Evolutionary conservation across 2,113 vertebrate genomes (phyloP).

Genomic region (Hippoglossus stenolepis): DNA sequence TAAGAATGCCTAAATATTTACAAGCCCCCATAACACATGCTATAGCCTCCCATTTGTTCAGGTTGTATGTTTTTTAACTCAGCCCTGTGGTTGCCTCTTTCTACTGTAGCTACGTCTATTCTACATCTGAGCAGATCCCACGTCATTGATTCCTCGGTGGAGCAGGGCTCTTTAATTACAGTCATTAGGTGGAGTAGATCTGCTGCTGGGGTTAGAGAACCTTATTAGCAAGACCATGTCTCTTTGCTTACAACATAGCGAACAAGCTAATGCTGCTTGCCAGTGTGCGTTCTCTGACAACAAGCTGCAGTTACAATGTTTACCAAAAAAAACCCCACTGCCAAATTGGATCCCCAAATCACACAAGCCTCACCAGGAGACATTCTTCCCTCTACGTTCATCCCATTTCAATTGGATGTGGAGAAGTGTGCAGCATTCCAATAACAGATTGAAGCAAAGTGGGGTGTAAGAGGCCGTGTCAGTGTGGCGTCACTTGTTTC

Average conservation of each 20-base stretch:
- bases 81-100: conserved; percentile 54
- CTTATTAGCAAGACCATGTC: conserved; percentile 68
- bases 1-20: conserved; percentile 77
- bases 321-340: conserved; percentile 51
- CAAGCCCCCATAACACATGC: conserved; percentile 50
- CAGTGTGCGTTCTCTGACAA: conserved; percentile 39
- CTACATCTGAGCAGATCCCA: conserved; percentile 53
- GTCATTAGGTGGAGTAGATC: conserved; percentile 74
- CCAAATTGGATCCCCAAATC: conserved; percentile 68
- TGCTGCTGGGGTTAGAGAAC: conserved; percentile 70
- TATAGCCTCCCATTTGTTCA: conserved; percentile 40
- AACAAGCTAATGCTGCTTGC: conserved; percentile 43
- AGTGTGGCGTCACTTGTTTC: conserved; percentile 48
- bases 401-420: conserved; percentile 34
- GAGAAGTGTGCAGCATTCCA: conserved; percentile 48
- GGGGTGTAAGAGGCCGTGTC: conserved; percentile 46
- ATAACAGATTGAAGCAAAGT: conserved; percentile 61
- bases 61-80: conserved; percentile 50
- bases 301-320: conserved; percentile 64
- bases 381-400: conserved; percentile 24
- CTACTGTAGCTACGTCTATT: conserved; percentile 50
- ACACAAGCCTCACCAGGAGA: conserved; percentile 57
- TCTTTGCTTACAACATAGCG: conserved; percentile 22
- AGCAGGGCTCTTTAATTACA: conserved; percentile 78
- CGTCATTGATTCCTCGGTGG: conserved; percentile 64